phyloP scores from a whole-genome alignment of 2,888 invertebrate species.

The Parascotia fuliginaria region DNA sequence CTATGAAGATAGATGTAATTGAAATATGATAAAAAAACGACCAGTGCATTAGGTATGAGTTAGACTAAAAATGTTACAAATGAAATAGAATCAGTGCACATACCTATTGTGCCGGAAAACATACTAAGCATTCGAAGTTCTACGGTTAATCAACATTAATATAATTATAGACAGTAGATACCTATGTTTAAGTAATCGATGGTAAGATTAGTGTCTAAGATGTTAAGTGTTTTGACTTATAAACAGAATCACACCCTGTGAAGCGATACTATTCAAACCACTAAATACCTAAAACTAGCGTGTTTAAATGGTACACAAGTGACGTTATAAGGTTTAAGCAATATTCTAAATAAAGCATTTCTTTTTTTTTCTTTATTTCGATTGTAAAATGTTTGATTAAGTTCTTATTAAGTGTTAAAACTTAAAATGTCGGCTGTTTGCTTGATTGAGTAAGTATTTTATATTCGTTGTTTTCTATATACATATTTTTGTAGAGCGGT shows the following conservation, averaged over 20 bases:
- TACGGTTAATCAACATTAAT: constrained; percentile 38
- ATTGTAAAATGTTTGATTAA: too few species aligned
- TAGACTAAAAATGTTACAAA: constrained; percentile 17
- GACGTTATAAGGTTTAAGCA: constrained; percentile 11
- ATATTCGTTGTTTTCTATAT: too few species aligned
- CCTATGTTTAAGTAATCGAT: constrained; percentile 41
- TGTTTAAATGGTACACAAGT: constrained; percentile 35
- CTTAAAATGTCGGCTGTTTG: too few species aligned
- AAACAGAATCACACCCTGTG: constrained; percentile 64
- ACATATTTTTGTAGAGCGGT: too few species aligned
- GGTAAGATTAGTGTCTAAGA: constrained; percentile 38
- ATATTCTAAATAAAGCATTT: constrained; percentile 1
- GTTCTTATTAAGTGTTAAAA: too few species aligned
- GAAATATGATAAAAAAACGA: constrained; percentile 18
- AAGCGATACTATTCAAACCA: constrained; percentile 59
- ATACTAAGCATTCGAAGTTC: constrained; percentile 39
- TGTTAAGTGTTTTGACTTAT: constrained; percentile 50
- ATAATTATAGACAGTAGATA: constrained; percentile 32
- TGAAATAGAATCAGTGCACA: constrained; percentile 30
- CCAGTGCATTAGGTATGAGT: constrained; percentile 21
- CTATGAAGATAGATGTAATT: constrained; percentile 13
- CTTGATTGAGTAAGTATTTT: too few species aligned
- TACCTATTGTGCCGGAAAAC: constrained; percentile 36
- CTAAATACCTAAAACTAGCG: constrained; percentile 50
- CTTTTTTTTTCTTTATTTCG: neutral